Evolutionary conservation across 2,888 invertebrate genomes (phyloP).

Genomic region (Myathropa florea): DNA sequence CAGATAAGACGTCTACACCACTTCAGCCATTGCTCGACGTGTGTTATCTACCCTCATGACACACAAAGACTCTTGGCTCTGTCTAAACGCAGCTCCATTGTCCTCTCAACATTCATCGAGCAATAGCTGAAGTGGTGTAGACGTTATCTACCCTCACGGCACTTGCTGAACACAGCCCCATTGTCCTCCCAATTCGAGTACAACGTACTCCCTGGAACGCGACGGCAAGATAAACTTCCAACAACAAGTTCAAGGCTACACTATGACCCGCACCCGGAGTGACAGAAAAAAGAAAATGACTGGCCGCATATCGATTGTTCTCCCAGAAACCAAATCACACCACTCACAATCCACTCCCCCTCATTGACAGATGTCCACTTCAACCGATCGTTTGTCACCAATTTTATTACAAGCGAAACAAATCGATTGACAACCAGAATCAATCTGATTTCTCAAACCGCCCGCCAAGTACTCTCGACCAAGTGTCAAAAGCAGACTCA

Average conservation of each 20-base stretch:
- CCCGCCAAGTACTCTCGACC: background rate
- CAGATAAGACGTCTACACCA: background rate
- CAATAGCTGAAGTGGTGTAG: too few relatives aligned
- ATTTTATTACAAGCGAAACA: slow-evolving; percentile 21
- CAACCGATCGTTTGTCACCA: slow-evolving; percentile 9
- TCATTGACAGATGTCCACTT: background rate
- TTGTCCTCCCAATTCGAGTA: background rate
- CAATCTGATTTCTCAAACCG: slow-evolving; percentile 10
- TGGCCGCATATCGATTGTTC: too few relatives aligned
- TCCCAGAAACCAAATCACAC: background rate
- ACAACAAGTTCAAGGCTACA: slow-evolving; percentile 15
- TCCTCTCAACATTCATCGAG: too few relatives aligned
- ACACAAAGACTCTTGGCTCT: background rate
- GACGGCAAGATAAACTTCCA: background rate
- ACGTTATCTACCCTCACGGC: background rate
- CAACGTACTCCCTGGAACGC: background rate
- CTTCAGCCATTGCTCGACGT: too few relatives aligned
- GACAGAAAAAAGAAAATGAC: too few relatives aligned
- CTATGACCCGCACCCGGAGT: background rate
- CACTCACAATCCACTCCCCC: background rate
- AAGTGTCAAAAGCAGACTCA: background rate
- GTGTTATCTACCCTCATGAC: background rate
- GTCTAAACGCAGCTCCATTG: background rate
- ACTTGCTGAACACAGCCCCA: background rate
- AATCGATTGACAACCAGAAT: slow-evolving; percentile 6